These are phyloP conservation scores for pig (Sus scrofa) DNA, from an alignment of 2,113 vertebrate genomes.

Conservation along the genomic window DNA sequence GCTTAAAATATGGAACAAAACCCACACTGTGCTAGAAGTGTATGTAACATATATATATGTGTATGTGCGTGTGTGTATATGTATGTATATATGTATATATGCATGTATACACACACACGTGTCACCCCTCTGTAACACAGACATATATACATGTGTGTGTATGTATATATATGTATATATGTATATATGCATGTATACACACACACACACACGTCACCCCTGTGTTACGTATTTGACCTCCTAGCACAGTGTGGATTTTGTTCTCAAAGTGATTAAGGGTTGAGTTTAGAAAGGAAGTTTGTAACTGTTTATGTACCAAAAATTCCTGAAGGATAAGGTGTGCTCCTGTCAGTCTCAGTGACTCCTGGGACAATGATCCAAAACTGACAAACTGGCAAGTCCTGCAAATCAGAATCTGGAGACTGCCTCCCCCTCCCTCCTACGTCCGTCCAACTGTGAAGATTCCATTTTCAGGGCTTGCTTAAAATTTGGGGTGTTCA, in stretches of 20 bases:
- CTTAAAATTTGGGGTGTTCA: background rate
- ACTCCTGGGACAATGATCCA: background rate
- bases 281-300: background rate
- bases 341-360: background rate
- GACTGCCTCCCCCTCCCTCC: background rate
- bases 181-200: too few species aligned
- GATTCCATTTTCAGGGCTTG: background rate
- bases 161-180: too few species aligned
- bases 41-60: too few species aligned
- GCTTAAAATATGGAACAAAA: background rate
- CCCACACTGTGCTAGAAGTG: too few species aligned
- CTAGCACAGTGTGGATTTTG: background rate
- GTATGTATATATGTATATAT: too few species aligned
- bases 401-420: background rate
- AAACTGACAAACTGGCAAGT: background rate
- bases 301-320: constrained; percentile 9
- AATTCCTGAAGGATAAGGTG: background rate
- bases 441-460: background rate
- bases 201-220: background rate
- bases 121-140: too few species aligned
- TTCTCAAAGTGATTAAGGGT: background rate
- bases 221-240: background rate
- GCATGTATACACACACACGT: too few species aligned
- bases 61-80: too few species aligned
- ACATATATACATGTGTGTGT: too few species aligned